Conservation (phyloP, 2,888 invertebrate species). For the Drosophila antonietae region DNA sequence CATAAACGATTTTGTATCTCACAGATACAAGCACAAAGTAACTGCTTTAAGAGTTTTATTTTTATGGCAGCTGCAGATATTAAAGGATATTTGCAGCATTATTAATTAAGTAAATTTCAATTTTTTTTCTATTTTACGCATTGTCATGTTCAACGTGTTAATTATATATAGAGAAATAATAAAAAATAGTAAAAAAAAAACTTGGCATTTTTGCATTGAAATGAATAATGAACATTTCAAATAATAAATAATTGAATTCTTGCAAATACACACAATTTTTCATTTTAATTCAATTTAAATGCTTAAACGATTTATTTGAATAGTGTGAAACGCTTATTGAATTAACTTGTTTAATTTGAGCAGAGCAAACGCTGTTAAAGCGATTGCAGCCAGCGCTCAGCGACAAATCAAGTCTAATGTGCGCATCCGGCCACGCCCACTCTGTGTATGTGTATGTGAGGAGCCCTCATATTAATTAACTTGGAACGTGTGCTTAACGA, state of each 20-base stretch:
- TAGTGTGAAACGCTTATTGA: slow-evolving; percentile 31
- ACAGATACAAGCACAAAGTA: slow-evolving; percentile 27
- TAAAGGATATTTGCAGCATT: slow-evolving; percentile 11
- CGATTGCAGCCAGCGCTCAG: neutral
- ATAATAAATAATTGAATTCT: slow-evolving; percentile 36
- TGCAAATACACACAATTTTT: slow-evolving; percentile 9
- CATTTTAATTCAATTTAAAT: slow-evolving; percentile 47
- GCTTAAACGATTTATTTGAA: slow-evolving; percentile 19
- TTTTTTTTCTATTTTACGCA: slow-evolving; percentile 4
- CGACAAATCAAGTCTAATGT: slow-evolving; percentile 17
- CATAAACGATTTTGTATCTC: slow-evolving; percentile 40
- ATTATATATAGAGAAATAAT: slow-evolving; percentile 10
- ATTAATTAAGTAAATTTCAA: slow-evolving; percentile 36
- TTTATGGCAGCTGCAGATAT: slow-evolving; percentile 9
- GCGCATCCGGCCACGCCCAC: slow-evolving; percentile 16
- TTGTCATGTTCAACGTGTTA: slow-evolving; percentile 26
- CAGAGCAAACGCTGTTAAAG: neutral
- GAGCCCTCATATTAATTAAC: slow-evolving; percentile 58
- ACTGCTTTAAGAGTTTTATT: slow-evolving; percentile 14
- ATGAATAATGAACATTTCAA: slow-evolving; percentile 29
- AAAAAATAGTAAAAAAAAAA: neutral
- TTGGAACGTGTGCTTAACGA: slow-evolving; percentile 74
- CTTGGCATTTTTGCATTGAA: slow-evolving; percentile 4
- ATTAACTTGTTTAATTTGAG: slow-evolving; percentile 17
- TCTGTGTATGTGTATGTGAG: neutral